Conservation (phyloP, 2,888 invertebrate species). For the Ellobium chinense region DNA sequence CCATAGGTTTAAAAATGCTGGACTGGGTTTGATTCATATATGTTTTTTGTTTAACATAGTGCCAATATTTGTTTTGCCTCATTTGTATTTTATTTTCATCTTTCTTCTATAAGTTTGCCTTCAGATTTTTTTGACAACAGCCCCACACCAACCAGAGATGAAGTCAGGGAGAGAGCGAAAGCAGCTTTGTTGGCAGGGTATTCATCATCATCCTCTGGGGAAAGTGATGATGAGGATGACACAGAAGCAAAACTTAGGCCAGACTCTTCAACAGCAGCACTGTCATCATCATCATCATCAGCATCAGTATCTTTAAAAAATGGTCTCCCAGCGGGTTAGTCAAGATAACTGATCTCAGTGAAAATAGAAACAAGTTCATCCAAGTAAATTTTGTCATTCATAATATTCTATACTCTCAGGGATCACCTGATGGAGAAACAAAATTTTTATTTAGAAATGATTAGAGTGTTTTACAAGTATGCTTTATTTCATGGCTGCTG, state of each 20-base stretch:
- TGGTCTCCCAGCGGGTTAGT: conserved; percentile 43
- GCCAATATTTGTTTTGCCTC: no score
- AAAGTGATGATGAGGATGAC: conserved; percentile 36
- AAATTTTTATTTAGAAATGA: no score
- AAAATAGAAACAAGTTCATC: no score
- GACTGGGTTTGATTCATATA: no score
- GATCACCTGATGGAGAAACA: no score
- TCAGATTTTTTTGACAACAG: conserved; percentile 17
- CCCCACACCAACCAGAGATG: neutral
- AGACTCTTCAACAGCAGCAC: conserved; percentile 12
- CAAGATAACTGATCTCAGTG: no score
- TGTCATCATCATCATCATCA: neutral
- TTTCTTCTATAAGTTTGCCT: conserved; percentile 16
- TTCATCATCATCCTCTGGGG: conserved; percentile 41
- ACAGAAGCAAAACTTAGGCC: conserved; percentile 4
- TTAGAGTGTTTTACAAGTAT: no score
- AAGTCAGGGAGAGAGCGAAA: conserved; percentile 37
- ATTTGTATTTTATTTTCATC: neutral
- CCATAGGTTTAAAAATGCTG: no score
- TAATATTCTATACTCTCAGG: no score
- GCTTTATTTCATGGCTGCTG: no score
- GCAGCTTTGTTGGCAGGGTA: conserved; percentile 47
- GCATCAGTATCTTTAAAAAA: conserved; percentile 13
- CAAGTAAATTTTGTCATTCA: no score
- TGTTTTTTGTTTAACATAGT: no score